These are phyloP conservation scores for Hylomyscus alleni DNA, from an alignment of 2,797 vertebrate genomes.

Conservation along the genomic window DNA sequence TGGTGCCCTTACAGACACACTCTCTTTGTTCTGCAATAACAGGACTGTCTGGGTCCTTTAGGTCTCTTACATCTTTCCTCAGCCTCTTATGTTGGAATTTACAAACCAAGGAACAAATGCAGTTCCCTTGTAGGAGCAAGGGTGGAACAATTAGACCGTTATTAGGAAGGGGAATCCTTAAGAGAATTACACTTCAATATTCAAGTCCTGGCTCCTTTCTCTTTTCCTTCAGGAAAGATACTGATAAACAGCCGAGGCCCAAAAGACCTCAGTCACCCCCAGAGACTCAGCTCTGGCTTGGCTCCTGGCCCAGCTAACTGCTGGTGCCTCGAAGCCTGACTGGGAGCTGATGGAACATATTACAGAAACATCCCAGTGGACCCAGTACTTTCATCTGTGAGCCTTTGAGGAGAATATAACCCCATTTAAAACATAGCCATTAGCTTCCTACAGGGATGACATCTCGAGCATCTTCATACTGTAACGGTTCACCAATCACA, in stretches of 20 bases:
- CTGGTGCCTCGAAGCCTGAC: background rate
- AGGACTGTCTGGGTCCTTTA: background rate
- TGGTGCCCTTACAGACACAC: fast-evolving
- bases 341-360: background rate
- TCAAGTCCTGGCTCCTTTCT: background rate
- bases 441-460: background rate
- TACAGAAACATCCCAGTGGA: background rate
- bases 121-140: background rate
- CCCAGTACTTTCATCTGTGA: background rate
- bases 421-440: background rate
- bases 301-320: background rate
- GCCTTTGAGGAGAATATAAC: background rate
- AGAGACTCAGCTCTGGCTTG: background rate
- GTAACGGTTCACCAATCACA: background rate
- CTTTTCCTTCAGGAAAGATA: background rate
- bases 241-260: background rate
- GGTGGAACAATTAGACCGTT: conserved; percentile 15
- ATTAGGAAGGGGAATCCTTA: background rate
- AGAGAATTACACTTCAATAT: conserved; percentile 27
- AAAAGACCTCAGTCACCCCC: background rate
- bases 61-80: background rate
- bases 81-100: conserved; percentile 11
- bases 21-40: background rate
- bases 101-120: background rate
- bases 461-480: background rate